Base-by-base conservation (phyloP, 2,888 invertebrate genomes). In the Meta bourneti region DNA sequence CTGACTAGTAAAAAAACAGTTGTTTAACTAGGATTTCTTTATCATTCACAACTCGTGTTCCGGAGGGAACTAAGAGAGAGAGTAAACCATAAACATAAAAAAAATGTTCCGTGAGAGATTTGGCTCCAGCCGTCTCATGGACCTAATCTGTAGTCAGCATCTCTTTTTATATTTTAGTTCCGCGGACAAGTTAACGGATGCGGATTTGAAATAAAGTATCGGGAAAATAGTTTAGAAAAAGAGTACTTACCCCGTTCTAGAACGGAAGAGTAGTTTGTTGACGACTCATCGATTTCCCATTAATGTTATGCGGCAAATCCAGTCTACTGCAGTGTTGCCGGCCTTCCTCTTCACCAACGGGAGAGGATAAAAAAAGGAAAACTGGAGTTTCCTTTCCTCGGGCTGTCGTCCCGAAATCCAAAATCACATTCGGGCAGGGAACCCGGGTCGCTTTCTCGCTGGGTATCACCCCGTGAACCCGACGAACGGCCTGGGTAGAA, bases 261-360 rank as follows among this genome's bases (percentile, higher is more conserved):
- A 51, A 16, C 52, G 71, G 72, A 81, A 54, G 74, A 20, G 72
- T 34, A 80, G 85, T 75, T 86, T 75, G 51, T 80, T 69, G 84
- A 71, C 69, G 74, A 75, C 48, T 74, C 87, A 91, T 91, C 91
- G 91, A 91, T 91, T 91, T 87, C 82, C 91, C 87, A 91, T 91
- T 91, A 91, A 91, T 91, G 91, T 71, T 82, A 91, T 91, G 91
- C 91, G 91, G 91, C 91, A 91, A 91, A 91, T 91, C 87, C 91
- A 54, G 51, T 72, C 61, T 54, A 78, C 87, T 87, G 87, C 87
- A 87, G 87, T 83, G 75, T 69, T 51, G 61, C 82, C 69, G 61
- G 75, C 20, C 48, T 49, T 6, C 7, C 69, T 52, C 81, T 20
- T 54, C 82, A 19, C n/a, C 19, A 13, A 54, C 19, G 79, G 79